Percentiles rank a stretch among this genome's conserved stretches.
These are phyloP conservation scores for Melanargia galathea DNA, from an alignment of 2,888 invertebrate species.

Conservation along the genomic window DNA sequence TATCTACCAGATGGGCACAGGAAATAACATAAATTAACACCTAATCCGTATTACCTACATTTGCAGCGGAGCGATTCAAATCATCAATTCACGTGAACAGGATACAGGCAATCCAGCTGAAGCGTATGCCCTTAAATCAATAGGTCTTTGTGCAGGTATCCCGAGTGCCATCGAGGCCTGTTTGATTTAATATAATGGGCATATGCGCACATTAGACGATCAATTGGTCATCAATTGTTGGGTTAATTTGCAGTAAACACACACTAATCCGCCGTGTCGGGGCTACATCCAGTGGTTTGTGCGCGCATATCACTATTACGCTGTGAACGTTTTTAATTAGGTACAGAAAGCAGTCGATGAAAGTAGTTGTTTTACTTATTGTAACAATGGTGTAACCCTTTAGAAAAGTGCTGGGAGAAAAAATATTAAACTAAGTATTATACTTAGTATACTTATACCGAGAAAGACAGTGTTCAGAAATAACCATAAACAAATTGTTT, in stretches of 20 bases:
- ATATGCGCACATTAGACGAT: constrained; percentile 66
- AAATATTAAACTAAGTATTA: too few relatives aligned
- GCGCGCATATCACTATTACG: constrained; percentile 14
- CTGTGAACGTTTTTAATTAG: neutral
- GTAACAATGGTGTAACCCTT: too few relatives aligned
- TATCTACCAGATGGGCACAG: neutral
- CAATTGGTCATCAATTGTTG: constrained; percentile 78
- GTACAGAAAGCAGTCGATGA: neutral
- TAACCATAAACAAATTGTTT: too few relatives aligned
- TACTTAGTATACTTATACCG: too few relatives aligned
- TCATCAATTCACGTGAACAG: constrained; percentile 59
- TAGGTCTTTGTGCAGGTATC: constrained; percentile 72
- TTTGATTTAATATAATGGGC: constrained; percentile 80
- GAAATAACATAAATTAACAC: constrained; percentile 5
- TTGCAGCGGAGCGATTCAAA: constrained; percentile 36
- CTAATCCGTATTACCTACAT: constrained; percentile 12
- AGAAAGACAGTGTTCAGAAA: too few relatives aligned
- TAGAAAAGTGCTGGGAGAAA: too few relatives aligned
- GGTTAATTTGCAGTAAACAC: constrained; percentile 49
- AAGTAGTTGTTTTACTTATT: too few relatives aligned
- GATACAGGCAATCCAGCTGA: constrained; percentile 45
- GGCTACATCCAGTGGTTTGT: constrained; percentile 27
- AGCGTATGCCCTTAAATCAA: constrained; percentile 68
- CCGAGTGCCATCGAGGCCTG: constrained; percentile 53
- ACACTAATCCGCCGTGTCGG: constrained; percentile 53